Evolutionary conservation across 2,888 invertebrate species (phyloP), one percentile per base, ranked within the genome.

Genomic region (Cephus pygmeus): DNA sequence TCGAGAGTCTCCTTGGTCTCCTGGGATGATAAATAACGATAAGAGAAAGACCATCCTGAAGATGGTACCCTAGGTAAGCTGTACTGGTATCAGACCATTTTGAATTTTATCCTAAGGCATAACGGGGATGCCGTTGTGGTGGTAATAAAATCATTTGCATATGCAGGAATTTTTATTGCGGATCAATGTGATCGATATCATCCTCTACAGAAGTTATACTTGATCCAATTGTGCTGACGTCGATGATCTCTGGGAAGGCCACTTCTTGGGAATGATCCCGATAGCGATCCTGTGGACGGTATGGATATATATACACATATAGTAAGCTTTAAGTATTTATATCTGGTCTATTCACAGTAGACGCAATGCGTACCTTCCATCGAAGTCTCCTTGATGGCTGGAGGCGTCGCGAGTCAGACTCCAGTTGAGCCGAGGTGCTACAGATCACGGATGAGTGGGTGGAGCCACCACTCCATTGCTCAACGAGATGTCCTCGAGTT

Each of bases 401-500:
- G 79, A 82, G 85, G 85, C 87, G 82, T 83, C 82, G 77, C 78
- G 75, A 40, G 68, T 3, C 56, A 15, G 69, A 34, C 69, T 71
- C 12, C 69, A 31, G 76, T 79, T 81, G 79, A 82, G 80, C 82
- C 81, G 82, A 86, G 82, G 82, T 87, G 80, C 83, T 80, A 80
- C 81, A 80, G 85, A 87, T 89, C 86, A 85, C 84, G 84, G 88
- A 88, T 88, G 87, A 86, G 88, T 90, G 88, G 90, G 90, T 90
- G 90, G 89, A 89, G 89, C 80, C 85, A 85, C 80, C 80, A 83
- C 82, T 85, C 85, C 81, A 86, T 90, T 90, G 87, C 88, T 88
- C 86, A 88, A 88, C 88, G 81, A 86, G 89, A 90, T 90, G 90
- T 90, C 90, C 91, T 90, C 91, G 89, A 87, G 87, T 88, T 89